A percentile compares a stretch with the other conserved stretches of the same genome.
phyloP scores from a whole-genome alignment of 2,888 invertebrate genomes.

The Rotaria macrura region DNA sequence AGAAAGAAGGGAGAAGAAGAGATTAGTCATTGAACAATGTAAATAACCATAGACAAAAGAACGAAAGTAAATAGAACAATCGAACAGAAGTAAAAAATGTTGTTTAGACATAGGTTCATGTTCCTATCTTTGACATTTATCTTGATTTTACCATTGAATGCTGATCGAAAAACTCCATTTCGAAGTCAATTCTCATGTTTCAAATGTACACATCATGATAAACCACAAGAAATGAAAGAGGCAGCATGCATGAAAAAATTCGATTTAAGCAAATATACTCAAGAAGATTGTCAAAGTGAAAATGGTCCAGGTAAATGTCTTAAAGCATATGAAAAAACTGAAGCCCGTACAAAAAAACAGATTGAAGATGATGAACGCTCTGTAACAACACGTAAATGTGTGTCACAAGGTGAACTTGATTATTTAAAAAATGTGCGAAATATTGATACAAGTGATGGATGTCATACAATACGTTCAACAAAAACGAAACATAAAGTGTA shows the following conservation, averaged over 20 bases:
- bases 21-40: background rate
- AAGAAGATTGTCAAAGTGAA: slow-evolving; percentile 28
- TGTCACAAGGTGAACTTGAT: slow-evolving; percentile 31
- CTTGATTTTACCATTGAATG: background rate
- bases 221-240: slow-evolving; percentile 3
- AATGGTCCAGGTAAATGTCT: slow-evolving; percentile 28
- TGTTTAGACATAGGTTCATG: background rate
- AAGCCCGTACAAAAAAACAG: slow-evolving; percentile 32
- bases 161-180: background rate
- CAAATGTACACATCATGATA: background rate
- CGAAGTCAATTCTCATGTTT: background rate
- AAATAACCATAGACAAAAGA: background rate
- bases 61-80: background rate
- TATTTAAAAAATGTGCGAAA: slow-evolving; percentile 16
- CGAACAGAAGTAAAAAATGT: background rate
- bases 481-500: slow-evolving; percentile 32
- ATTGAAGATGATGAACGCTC: slow-evolving; percentile 32
- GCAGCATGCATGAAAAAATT: slow-evolving; percentile 32
- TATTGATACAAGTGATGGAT: slow-evolving; percentile 28
- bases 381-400: slow-evolving; percentile 32
- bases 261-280: slow-evolving; percentile 30
- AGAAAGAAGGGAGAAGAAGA: background rate
- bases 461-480: slow-evolving; percentile 31
- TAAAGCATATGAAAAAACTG: slow-evolving; percentile 31
- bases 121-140: background rate